Evolutionary conservation across 2,113 vertebrate genomes (phyloP).

Genomic region (Callocephalon fimbriatum): DNA sequence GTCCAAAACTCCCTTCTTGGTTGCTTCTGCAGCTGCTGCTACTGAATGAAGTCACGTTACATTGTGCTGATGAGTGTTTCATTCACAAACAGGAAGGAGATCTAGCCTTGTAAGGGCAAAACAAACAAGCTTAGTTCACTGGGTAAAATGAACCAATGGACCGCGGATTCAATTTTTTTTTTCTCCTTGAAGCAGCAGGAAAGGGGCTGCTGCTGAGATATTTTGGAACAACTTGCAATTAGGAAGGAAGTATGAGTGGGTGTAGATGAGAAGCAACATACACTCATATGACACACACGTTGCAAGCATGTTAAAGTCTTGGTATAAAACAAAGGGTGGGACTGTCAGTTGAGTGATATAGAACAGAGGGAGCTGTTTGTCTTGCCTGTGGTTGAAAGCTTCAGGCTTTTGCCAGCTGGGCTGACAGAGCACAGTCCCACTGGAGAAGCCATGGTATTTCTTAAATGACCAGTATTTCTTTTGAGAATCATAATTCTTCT

Average conservation of each 20-base stretch:
- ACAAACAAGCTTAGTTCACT: slow-evolving; percentile 17
- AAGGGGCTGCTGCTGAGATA: slow-evolving; percentile 73
- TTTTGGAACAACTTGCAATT: slow-evolving; percentile 79
- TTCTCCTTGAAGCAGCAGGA: slow-evolving; percentile 53
- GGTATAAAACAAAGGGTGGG: slow-evolving; percentile 56
- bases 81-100: slow-evolving; percentile 55
- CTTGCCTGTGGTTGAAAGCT: not conserved
- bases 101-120: slow-evolving; percentile 39
- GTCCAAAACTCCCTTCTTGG: not conserved
- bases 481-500: not conserved
- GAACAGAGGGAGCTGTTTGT: slow-evolving; percentile 43
- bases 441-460: not conserved
- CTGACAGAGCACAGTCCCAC: not conserved
- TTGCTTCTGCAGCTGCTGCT: slow-evolving; percentile 5
- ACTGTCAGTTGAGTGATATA: slow-evolving; percentile 27
- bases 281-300: slow-evolving; percentile 70
- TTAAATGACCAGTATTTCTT: not conserved
- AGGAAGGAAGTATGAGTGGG: slow-evolving; percentile 80
- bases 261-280: slow-evolving; percentile 73
- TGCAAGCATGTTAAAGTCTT: slow-evolving; percentile 44
- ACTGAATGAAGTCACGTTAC: slow-evolving; percentile 12
- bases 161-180: not conserved
- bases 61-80: slow-evolving; percentile 12
- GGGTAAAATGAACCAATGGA: slow-evolving; percentile 51
- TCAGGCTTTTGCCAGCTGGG: not conserved